Evolutionary conservation across 2,113 vertebrate genomes (phyloP).

Genomic region (Rhagologus leucostigma): DNA sequence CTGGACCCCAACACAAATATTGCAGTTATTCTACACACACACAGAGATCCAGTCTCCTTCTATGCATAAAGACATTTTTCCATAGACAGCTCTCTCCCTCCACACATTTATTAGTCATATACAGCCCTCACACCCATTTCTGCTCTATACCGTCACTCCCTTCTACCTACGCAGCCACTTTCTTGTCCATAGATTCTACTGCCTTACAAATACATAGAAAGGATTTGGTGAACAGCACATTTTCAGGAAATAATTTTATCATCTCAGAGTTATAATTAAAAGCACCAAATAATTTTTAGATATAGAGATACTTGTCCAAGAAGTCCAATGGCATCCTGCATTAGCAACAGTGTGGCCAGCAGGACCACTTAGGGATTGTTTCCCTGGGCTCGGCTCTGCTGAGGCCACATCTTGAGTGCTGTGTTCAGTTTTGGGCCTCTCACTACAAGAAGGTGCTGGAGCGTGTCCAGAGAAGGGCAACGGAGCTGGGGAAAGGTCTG

Average conservation of each 20-base stretch:
- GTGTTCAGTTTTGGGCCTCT: neutral
- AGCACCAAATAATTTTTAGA: neutral
- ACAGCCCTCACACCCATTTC: neutral
- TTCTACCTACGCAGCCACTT: neutral
- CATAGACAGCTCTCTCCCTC: neutral
- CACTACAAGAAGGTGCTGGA: neutral
- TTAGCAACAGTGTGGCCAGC: neutral
- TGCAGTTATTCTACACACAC: neutral
- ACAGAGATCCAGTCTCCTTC: neutral
- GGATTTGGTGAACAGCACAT: neutral
- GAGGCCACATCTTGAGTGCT: neutral
- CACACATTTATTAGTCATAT: neutral
- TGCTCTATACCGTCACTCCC: neutral
- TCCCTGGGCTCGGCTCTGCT: neutral
- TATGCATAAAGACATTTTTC: neutral
- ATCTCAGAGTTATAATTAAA: neutral
- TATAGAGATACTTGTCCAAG: neutral
- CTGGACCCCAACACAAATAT: neutral
- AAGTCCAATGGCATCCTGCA: neutral
- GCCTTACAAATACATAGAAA: neutral
- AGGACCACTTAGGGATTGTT: neutral
- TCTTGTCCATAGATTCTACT: neutral
- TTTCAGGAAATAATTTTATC: neutral
- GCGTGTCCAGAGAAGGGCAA: fast-evolving
- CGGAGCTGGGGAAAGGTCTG: neutral